Base-by-base conservation (phyloP, 2,888 invertebrate species). In the Drosophila merina region DNA sequence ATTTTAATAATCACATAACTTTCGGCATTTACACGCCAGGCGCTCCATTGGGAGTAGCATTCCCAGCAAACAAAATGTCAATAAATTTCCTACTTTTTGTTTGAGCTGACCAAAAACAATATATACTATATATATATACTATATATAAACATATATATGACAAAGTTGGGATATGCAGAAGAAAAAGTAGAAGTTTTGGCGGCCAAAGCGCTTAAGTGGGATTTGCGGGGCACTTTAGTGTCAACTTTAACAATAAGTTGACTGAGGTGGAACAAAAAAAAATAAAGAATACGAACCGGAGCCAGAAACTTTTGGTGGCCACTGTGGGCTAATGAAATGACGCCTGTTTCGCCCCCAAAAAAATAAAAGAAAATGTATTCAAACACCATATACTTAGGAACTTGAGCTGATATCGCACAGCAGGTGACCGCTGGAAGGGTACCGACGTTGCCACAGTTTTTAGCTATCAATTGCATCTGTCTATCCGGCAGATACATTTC, bases 181-280 rank as follows among this genome's bases (percentile, higher is more conserved):
- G 66, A 48, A 70, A 70, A 69, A 49, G 44, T 12, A n/a, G 28
- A 49, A 49, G 57, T 56, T 72, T 64, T 47, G 62, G 51, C 50
- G 49, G 71, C 42, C 45, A 70, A 55, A 87, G 84, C 82, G 72
- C 86, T 88, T 86, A 85, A 86, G 79, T 76, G 78, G 86, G 79
- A 86, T 89, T 88, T 88, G 86, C 77, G 75, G 80, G 77, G 71
- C 79, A 82, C 84, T 89, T 88, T 77, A 77, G 80, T 82, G 88
- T 75, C 86, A 86, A 85, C 85, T 88, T 86, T 84, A 81, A 88
- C 88, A 86, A 88, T 80, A 85, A 85, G 87, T 88, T 86, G 74
- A 60, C 40, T 57, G 40, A 59, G 62, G 44, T 57, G 47, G 50
- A 57, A 58, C 57, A 54, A 48, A 63, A 67, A 44, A 67, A 44